Percentiles rank a stretch among this genome's conserved stretches.
These are phyloP conservation scores for Koerneria pararmatus DNA, from an alignment of 2,888 invertebrate genomes.

Conservation along the genomic window DNA sequence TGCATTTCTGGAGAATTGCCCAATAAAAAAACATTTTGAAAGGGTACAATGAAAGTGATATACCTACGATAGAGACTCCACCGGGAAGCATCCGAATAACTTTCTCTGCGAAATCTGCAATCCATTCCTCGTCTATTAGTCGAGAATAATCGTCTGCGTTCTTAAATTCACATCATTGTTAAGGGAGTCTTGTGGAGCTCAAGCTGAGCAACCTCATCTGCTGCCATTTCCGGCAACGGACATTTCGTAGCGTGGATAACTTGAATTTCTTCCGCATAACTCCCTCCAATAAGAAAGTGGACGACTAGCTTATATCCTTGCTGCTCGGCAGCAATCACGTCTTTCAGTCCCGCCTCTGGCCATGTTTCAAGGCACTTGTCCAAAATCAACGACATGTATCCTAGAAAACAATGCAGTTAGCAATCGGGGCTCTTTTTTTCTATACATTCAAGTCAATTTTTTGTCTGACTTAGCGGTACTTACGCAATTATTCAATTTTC, in stretches of 20 bases:
- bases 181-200: slow-evolving; percentile 4
- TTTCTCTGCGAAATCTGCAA: slow-evolving; percentile 37
- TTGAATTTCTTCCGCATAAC: slow-evolving; percentile 36
- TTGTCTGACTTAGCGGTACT: too few relatives aligned
- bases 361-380: slow-evolving; percentile 38
- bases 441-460: too few relatives aligned
- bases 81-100: slow-evolving; percentile 41
- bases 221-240: slow-evolving; percentile 38
- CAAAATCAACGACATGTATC: slow-evolving; percentile 35
- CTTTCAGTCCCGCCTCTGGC: slow-evolving; percentile 33
- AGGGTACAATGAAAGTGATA: not conserved
- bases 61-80: slow-evolving; percentile 38
- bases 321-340: slow-evolving; percentile 18
- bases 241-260: slow-evolving; percentile 41
- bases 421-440: too few relatives aligned
- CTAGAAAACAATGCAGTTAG: slow-evolving; percentile 21
- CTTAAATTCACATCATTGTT: slow-evolving; percentile 5
- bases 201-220: slow-evolving; percentile 27
- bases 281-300: slow-evolving; percentile 34
- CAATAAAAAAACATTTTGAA: too few relatives aligned
- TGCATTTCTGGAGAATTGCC: too few relatives aligned
- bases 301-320: slow-evolving; percentile 23
- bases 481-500: too few relatives aligned
- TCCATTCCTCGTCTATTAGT: slow-evolving; percentile 38
- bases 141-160: slow-evolving; percentile 20